These are phyloP conservation scores for Melinaea menophilus DNA, from an alignment of 2,888 invertebrate species.

Conservation along the genomic window DNA sequence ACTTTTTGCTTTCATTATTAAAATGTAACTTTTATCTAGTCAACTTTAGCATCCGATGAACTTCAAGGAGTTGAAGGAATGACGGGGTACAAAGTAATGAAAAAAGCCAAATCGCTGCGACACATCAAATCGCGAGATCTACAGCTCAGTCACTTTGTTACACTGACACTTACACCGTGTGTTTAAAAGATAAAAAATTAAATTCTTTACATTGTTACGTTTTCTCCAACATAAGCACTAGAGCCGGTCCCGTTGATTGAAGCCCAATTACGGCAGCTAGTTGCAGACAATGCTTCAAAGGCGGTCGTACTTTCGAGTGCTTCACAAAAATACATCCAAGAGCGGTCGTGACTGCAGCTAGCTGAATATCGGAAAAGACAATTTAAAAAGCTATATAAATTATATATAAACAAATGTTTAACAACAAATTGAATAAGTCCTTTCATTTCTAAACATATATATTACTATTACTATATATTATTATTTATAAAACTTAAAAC, in stretches of 20 bases:
- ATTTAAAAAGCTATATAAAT: not conserved
- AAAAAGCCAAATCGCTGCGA: no score
- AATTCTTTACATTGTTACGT: conserved; percentile 31
- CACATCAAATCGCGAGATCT: not conserved
- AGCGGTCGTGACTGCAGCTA: conserved; percentile 66
- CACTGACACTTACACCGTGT: not conserved
- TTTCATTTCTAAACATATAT: not conserved
- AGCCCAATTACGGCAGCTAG: conserved; percentile 56
- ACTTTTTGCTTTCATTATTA: no score
- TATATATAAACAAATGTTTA: not conserved
- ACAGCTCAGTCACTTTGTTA: not conserved
- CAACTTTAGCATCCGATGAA: no score
- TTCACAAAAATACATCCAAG: conserved; percentile 63
- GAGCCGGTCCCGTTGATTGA: conserved; percentile 30
- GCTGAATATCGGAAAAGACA: conserved; percentile 41
- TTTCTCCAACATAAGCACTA: conserved; percentile 29
- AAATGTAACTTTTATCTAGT: no score
- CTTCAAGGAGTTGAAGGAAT: no score
- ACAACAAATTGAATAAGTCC: not conserved
- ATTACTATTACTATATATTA: no score
- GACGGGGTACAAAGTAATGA: no score
- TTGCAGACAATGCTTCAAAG: conserved; percentile 54
- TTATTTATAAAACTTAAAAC: no score
- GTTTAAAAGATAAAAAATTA: conserved; percentile 1
- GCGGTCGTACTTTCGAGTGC: conserved; percentile 41